Evolutionary conservation across 2,113 vertebrate species (phyloP).

Genomic region (Periophthalmodon schlosseri): DNA sequence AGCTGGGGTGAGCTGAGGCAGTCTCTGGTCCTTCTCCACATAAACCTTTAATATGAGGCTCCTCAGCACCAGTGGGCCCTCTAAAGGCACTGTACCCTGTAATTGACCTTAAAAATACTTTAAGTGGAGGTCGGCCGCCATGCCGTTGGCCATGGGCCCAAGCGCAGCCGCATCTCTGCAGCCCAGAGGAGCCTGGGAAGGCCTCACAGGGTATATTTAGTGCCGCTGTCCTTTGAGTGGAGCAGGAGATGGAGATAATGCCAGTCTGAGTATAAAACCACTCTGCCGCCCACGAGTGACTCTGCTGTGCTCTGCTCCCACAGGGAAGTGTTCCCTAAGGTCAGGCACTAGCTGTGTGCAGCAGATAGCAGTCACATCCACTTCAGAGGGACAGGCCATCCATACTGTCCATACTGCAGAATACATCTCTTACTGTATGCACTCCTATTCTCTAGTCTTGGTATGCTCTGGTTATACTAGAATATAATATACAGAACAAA

Average conservation of each 20-base stretch:
- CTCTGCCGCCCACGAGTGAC: conserved; percentile 67
- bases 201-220: conserved; percentile 80
- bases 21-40: conserved; percentile 75
- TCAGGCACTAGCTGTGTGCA: conserved; percentile 47
- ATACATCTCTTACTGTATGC: not conserved
- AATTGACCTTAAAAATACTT: conserved; percentile 88
- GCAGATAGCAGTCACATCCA: conserved; percentile 16
- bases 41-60: conserved; percentile 83
- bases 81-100: conserved; percentile 82
- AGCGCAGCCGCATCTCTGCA: conserved; percentile 68
- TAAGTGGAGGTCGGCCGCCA: conserved; percentile 79
- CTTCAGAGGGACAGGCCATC: not conserved
- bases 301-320: conserved; percentile 65
- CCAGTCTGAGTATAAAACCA: conserved; percentile 79
- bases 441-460: not conserved
- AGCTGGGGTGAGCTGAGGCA: conserved; percentile 66
- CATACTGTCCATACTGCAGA: not conserved
- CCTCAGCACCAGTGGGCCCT: conserved; percentile 75
- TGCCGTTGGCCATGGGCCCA: conserved; percentile 80
- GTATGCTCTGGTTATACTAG: not conserved
- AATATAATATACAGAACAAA: not conserved
- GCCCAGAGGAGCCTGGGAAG: conserved; percentile 78
- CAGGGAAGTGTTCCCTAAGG: conserved; percentile 56
- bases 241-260: conserved; percentile 78
- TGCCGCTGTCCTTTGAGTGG: conserved; percentile 75